These are phyloP conservation scores for Rhynchotus rufescens DNA, from an alignment of 2,797 vertebrate species.

Conservation along the genomic window DNA sequence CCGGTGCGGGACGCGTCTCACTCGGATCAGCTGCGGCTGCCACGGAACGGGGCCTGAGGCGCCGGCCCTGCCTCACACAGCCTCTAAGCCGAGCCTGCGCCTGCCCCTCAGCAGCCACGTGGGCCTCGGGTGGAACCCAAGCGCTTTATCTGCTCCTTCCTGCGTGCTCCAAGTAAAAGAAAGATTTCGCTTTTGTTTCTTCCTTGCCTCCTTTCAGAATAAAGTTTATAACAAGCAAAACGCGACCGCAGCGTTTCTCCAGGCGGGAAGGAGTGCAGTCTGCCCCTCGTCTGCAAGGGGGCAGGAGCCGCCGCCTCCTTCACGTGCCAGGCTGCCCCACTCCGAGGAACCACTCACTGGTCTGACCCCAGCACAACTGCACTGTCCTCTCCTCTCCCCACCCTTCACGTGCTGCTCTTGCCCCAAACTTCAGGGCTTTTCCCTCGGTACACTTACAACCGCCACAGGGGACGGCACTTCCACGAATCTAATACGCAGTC, in stretches of 20 bases:
- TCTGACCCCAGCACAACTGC: background rate
- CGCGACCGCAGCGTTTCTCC: no score
- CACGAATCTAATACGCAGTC: background rate
- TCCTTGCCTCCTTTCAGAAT: background rate
- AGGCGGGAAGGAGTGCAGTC: no score
- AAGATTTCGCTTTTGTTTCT: background rate
- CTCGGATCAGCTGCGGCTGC: background rate
- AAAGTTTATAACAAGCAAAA: no score
- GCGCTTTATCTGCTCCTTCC: background rate
- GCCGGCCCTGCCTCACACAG: background rate
- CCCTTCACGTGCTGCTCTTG: background rate
- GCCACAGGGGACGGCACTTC: fast-evolving
- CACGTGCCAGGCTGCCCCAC: background rate
- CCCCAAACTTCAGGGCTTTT: background rate
- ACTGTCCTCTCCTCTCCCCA: fast-evolving
- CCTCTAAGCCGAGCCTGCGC: background rate
- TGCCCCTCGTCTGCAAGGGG: background rate
- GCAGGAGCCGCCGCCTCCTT: background rate
- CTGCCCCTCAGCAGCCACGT: background rate
- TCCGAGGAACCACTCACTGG: background rate
- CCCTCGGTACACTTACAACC: background rate
- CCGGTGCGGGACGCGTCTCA: background rate
- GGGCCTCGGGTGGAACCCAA: background rate
- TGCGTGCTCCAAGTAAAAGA: background rate
- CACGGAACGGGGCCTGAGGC: background rate